These are phyloP conservation scores for Cathartes aura DNA, from an alignment of 2,113 vertebrate species.

Conservation along the genomic window DNA sequence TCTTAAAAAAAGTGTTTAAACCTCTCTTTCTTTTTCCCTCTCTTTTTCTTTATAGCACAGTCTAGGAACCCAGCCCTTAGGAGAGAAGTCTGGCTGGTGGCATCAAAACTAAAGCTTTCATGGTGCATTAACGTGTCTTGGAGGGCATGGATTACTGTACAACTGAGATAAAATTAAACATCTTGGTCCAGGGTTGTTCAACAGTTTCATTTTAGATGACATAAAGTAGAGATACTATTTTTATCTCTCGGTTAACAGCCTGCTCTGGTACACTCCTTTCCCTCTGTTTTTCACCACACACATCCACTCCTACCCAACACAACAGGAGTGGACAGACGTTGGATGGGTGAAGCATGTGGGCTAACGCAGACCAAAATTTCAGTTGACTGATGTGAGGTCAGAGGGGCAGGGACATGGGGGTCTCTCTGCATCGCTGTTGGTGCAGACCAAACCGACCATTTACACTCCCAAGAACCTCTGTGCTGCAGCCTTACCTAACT, in stretches of 20 bases:
- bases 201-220: background rate
- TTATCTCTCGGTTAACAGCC: background rate
- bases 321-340: accelerated
- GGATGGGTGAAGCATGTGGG: background rate
- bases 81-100: background rate
- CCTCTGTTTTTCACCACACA: background rate
- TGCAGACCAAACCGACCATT: background rate
- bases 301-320: background rate
- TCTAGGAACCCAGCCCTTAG: background rate
- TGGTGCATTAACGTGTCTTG: background rate
- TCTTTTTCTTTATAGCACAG: background rate
- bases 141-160: background rate
- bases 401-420: background rate
- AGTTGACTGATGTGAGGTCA: background rate
- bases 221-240: background rate
- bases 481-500: background rate
- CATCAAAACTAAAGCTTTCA: background rate
- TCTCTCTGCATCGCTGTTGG: background rate
- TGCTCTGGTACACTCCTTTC: background rate
- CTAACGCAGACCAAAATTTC: background rate
- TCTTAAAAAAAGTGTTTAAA: background rate
- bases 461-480: background rate
- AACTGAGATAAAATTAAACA: slow-evolving; percentile 11
- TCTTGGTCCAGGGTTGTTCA: background rate
- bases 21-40: background rate